phyloP scores from a whole-genome alignment of 2,888 invertebrate genomes.

The Arenicola marina region DNA sequence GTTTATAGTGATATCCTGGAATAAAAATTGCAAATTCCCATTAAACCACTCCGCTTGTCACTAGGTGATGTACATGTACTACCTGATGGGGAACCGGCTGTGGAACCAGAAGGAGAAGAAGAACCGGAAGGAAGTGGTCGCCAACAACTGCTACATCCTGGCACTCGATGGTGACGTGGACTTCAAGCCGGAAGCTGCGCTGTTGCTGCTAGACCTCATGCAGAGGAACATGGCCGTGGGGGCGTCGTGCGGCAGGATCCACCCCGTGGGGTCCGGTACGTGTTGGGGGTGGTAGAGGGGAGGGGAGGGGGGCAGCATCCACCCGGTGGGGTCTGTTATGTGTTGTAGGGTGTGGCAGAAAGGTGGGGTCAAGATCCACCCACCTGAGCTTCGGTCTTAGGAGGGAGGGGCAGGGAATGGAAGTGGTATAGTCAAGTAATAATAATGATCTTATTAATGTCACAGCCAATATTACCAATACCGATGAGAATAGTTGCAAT shows the following conservation, averaged over 20 bases:
- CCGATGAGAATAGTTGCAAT: too few species aligned
- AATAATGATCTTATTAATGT: too few species aligned
- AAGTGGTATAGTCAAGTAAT: too few species aligned
- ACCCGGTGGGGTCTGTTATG: background rate
- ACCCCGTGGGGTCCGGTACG: constrained; percentile 64
- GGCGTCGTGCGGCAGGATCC: constrained; percentile 97
- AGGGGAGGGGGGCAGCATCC: background rate
- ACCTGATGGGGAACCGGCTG: constrained; percentile 89
- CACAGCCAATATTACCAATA: too few species aligned
- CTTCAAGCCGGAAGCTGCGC: constrained; percentile 93
- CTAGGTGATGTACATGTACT: constrained; percentile 98
- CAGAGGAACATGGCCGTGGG: constrained; percentile 94
- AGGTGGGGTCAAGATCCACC: too few species aligned
- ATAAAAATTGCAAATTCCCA: too few species aligned
- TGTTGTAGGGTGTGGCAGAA: too few species aligned
- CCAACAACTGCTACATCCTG: constrained; percentile 91
- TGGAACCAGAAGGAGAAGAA: constrained; percentile 70
- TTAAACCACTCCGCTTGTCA: too few species aligned
- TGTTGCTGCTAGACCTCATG: constrained; percentile 94
- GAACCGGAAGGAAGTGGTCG: constrained; percentile 56
- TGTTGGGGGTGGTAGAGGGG: background rate
- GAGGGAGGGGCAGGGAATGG: too few species aligned
- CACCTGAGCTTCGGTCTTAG: too few species aligned
- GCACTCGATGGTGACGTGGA: constrained; percentile 98
- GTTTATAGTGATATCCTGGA: too few species aligned